These are phyloP conservation scores for Drosophila kambysellisi DNA, from an alignment of 2,888 invertebrate genomes.

Conservation along the genomic window DNA sequence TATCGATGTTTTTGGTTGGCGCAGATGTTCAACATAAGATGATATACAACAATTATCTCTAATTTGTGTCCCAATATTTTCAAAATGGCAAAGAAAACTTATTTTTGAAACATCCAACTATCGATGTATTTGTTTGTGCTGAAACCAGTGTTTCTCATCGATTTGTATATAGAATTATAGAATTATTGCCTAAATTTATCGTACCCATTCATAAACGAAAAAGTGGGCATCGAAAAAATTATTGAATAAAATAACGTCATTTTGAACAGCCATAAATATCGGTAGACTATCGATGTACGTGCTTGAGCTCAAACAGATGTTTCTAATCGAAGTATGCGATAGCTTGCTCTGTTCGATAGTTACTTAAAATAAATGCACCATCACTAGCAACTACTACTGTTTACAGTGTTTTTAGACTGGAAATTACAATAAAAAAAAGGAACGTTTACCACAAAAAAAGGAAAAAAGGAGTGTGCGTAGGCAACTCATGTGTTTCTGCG, in stretches of 20 bases:
- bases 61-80: too few relatives aligned
- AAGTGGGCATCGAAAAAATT: too few relatives aligned
- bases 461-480: conserved; percentile 2
- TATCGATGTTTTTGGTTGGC: conserved; percentile 9
- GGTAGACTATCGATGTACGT: conserved; percentile 12
- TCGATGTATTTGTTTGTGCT: conserved; percentile 14
- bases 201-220: too few relatives aligned
- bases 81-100: too few relatives aligned
- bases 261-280: neutral
- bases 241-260: neutral
- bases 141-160: conserved; percentile 41
- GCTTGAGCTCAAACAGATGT: conserved; percentile 38
- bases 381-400: conserved; percentile 47
- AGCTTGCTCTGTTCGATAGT: conserved; percentile 33
- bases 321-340: conserved; percentile 19
- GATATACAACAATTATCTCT: too few relatives aligned
- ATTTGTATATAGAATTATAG: neutral
- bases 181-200: too few relatives aligned
- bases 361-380: conserved; percentile 21
- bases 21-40: too few relatives aligned
- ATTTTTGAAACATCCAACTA: neutral
- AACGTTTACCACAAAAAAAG: neutral
- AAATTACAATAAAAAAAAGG: conserved; percentile 14
- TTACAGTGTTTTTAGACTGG: conserved; percentile 37
- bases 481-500: conserved; percentile 1